A percentile compares a stretch with the other conserved stretches of the same genome.
phyloP scores from a whole-genome alignment of 2,888 invertebrate genomes.

The Sarcophaga carnaria region DNA sequence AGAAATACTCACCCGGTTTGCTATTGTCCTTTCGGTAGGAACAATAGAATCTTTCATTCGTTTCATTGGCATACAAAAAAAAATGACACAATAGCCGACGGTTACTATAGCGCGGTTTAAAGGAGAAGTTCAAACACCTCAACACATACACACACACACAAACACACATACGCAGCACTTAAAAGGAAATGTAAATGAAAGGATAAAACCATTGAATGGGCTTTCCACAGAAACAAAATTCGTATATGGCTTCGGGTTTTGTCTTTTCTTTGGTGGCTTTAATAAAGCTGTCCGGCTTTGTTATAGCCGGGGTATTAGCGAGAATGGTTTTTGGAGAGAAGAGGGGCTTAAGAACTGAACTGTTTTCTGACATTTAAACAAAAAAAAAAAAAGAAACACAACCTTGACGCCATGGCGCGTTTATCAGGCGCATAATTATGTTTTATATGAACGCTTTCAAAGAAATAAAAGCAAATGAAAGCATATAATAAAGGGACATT shows the following conservation, averaged over 20 bases:
- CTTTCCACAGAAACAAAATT: neutral
- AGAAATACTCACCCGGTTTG: constrained; percentile 19
- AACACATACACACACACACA: no score
- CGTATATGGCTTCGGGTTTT: neutral
- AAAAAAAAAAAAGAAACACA: neutral
- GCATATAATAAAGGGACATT: neutral
- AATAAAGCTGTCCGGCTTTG: neutral
- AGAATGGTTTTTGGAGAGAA: no score
- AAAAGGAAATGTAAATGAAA: neutral
- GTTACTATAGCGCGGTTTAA: neutral
- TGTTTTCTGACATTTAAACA: neutral
- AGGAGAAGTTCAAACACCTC: neutral
- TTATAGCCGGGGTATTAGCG: neutral
- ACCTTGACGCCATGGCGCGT: constrained; percentile 22
- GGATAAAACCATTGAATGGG: neutral
- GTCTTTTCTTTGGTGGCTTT: neutral
- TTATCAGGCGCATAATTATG: constrained; percentile 43
- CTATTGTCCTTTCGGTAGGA: constrained; percentile 48
- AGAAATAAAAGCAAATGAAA: neutral
- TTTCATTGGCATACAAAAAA: neutral
- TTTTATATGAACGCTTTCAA: constrained; percentile 19
- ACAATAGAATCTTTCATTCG: constrained; percentile 8
- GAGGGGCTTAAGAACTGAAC: neutral
- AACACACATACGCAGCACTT: neutral
- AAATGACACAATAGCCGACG: neutral